phyloP scores from a whole-genome alignment of 2,113 vertebrate species.

The Hymenochirus boettgeri region DNA sequence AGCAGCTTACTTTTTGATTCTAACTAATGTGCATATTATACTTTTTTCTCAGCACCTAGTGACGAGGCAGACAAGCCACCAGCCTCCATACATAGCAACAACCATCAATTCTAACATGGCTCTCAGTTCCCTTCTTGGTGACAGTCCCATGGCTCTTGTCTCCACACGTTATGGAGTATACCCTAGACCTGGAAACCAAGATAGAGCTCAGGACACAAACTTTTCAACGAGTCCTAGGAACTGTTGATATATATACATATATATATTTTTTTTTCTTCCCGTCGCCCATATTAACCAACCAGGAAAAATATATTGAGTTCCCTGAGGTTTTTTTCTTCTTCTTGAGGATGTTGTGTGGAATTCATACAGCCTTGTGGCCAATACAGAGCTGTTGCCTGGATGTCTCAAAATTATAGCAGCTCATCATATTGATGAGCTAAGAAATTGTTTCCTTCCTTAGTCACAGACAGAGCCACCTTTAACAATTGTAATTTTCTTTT shows the following conservation, averaged over 20 bases:
- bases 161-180: conserved; percentile 70
- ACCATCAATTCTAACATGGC: neutral
- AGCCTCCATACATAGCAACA: conserved; percentile 85
- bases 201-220: conserved; percentile 64
- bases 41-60: conserved; percentile 67
- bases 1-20: too few species aligned
- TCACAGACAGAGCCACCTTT: conserved; percentile 38
- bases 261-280: conserved; percentile 61
- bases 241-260: too few species aligned
- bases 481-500: conserved; percentile 51
- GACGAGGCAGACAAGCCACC: conserved; percentile 80
- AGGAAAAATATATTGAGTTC: conserved; percentile 21
- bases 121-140: conserved; percentile 39
- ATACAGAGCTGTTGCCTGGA: conserved; percentile 86
- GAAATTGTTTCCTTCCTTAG: conserved; percentile 34
- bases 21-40: too few species aligned
- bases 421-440: conserved; percentile 99
- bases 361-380: conserved; percentile 62
- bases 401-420: conserved; percentile 85
- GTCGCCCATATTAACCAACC: too few species aligned
- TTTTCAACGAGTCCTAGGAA: conserved; percentile 53
- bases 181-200: conserved; percentile 62
- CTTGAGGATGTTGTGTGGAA: conserved; percentile 57
- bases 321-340: conserved; percentile 48
- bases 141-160: conserved; percentile 41